Percentiles rank a stretch among this genome's conserved stretches.
Evolutionary conservation across 1,140 invertebrate species (phyloP).

Genomic region (Patella vulgata): DNA sequence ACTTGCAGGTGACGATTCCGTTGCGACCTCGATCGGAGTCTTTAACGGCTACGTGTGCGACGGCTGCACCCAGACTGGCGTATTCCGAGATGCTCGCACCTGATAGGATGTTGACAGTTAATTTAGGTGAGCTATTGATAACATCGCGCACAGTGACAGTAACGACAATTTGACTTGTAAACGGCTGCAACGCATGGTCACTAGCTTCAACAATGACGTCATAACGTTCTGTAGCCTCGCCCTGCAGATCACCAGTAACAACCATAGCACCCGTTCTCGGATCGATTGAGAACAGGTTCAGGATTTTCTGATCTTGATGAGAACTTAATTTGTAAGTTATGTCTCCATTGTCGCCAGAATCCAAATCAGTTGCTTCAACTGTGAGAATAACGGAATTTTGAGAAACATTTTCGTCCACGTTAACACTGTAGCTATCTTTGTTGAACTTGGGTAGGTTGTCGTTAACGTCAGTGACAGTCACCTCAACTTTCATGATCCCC

Average conservation of each 20-base stretch:
- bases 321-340: slow-evolving; percentile 52
- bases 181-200: slow-evolving; percentile 38
- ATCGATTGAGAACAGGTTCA: slow-evolving; percentile 47
- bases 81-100: slow-evolving; percentile 42
- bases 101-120: slow-evolving; percentile 50
- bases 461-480: slow-evolving; percentile 70
- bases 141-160: slow-evolving; percentile 57
- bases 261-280: slow-evolving; percentile 41
- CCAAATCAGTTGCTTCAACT: slow-evolving; percentile 74
- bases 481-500: slow-evolving; percentile 29
- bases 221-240: slow-evolving; percentile 38
- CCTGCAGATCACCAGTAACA: slow-evolving; percentile 39
- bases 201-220: slow-evolving; percentile 43
- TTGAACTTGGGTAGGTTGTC: slow-evolving; percentile 57
- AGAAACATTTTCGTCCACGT: slow-evolving; percentile 72
- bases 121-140: slow-evolving; percentile 56
- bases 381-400: slow-evolving; percentile 89
- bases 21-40: slow-evolving; percentile 54
- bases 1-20: slow-evolving; percentile 46
- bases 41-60: slow-evolving; percentile 49
- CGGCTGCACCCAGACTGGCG: slow-evolving; percentile 45
- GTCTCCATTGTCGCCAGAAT: slow-evolving; percentile 34
- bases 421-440: slow-evolving; percentile 78
- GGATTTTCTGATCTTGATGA: slow-evolving; percentile 21
- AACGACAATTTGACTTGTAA: slow-evolving; percentile 49